Evolutionary conservation across 53 echinoderm and acorn worm genomes (phyloP).

Genomic region (Zoroaster sp.): DNA sequence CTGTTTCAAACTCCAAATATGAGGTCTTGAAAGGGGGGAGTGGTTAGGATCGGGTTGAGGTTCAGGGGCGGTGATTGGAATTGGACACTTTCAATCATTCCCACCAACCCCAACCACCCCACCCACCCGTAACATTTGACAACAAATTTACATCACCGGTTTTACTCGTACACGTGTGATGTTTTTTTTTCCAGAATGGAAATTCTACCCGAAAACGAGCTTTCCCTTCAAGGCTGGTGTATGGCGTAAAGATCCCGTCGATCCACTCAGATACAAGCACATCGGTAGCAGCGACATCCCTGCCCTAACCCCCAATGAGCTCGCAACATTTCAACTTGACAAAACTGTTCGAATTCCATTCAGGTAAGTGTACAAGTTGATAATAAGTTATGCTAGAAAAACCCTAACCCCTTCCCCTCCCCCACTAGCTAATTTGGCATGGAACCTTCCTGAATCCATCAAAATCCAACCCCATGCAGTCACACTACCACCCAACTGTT

Average conservation of each 20-base stretch:
- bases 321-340: neutral
- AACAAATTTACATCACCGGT: constrained; percentile 22
- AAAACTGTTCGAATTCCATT: neutral
- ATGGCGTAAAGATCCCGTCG: neutral
- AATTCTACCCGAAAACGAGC: neutral
- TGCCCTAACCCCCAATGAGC: neutral
- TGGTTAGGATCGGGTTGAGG: no score
- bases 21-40: no score
- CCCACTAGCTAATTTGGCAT: no score
- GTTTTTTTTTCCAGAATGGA: constrained; percentile 18
- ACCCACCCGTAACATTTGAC: no score
- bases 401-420: no score
- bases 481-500: no score
- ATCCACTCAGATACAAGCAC: neutral
- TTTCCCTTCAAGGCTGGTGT: constrained; percentile 3
- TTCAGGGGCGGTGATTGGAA: no score
- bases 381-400: neutral
- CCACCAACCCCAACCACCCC: no score
- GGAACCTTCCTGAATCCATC: no score
- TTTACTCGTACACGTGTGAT: neutral
- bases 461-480: no score
- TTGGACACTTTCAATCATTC: no score
- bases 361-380: neutral
- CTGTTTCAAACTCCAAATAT: no score
- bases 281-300: constrained; percentile 18